phyloP scores from a whole-genome alignment of 2,113 vertebrate species.

The Sorex araneus region DNA sequence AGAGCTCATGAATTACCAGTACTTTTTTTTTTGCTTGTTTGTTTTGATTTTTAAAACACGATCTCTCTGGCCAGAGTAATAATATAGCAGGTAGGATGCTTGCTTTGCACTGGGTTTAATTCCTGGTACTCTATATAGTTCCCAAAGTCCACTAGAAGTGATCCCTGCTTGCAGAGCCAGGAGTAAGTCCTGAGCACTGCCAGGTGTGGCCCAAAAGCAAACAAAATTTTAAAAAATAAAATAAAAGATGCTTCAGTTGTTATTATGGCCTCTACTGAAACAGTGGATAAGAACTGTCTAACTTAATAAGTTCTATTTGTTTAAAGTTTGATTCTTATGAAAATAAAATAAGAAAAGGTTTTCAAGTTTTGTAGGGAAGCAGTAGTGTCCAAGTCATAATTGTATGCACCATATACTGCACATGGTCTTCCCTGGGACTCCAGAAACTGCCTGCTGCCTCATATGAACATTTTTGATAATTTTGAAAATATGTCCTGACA shows the following conservation, averaged over 20 bases:
- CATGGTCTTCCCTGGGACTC: conserved; percentile 29
- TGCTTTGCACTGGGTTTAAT: too few relatives aligned
- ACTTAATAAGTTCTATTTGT: conserved; percentile 62
- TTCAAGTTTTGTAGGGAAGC: not conserved
- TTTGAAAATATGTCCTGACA: conserved; percentile 62
- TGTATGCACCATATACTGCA: not conserved
- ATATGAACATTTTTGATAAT: conserved; percentile 46
- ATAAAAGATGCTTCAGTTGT: conserved; percentile 4
- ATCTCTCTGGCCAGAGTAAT: too few relatives aligned
- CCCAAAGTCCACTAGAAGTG: too few relatives aligned
- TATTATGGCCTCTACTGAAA: not conserved
- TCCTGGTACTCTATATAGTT: too few relatives aligned
- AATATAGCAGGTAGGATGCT: too few relatives aligned
- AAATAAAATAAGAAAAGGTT: conserved; percentile 60
- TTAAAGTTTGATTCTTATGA: conserved; percentile 59
- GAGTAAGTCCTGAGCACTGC: too few relatives aligned
- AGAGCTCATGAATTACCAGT: conserved; percentile 39
- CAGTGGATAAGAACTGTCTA: not conserved
- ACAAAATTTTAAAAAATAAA: not conserved
- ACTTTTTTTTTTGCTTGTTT: not conserved
- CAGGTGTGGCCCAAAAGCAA: too few relatives aligned
- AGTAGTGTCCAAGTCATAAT: conserved; percentile 26
- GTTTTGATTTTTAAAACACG: too few relatives aligned
- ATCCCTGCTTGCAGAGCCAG: too few relatives aligned
- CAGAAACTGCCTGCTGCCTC: conserved; percentile 40